phyloP scores from a whole-genome alignment of 2,797 vertebrate genomes.

The Hydrocynus forskahlii region DNA sequence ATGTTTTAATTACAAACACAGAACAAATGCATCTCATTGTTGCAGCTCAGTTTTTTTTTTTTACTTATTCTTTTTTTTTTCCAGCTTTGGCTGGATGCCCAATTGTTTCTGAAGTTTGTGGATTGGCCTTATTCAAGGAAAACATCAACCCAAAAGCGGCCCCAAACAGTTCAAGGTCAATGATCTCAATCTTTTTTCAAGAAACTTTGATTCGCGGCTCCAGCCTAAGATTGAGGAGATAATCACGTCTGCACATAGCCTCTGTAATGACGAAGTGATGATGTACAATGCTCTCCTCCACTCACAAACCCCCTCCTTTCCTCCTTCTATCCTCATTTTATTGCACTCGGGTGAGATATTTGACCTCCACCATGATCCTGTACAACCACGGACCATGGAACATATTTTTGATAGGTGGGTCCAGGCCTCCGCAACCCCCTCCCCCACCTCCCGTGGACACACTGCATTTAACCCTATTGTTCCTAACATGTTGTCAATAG shows the following conservation, averaged over 20 bases:
- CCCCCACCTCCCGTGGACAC: background rate
- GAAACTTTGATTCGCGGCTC: background rate
- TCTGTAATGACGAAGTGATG: conserved; percentile 45
- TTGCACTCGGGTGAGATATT: conserved; percentile 16
- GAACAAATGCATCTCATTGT: conserved; percentile 32
- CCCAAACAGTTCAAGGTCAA: conserved; percentile 44
- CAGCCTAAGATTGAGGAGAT: conserved; percentile 13
- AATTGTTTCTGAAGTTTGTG: conserved; percentile 19
- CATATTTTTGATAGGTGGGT: background rate
- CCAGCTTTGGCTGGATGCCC: conserved; percentile 14
- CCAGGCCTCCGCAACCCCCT: background rate
- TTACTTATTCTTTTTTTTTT: background rate
- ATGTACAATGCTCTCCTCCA: conserved; percentile 29
- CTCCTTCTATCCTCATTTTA: conserved; percentile 18
- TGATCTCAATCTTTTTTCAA: conserved; percentile 29
- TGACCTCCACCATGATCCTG: conserved; percentile 22
- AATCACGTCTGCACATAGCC: conserved; percentile 21
- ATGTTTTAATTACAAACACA: conserved; percentile 18
- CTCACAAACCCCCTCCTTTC: background rate
- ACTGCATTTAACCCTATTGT: background rate
- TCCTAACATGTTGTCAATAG: background rate
- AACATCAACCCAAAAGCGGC: conserved; percentile 7
- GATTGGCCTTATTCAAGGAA: background rate
- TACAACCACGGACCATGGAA: background rate
- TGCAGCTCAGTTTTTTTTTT: background rate